Evolutionary conservation across 2,888 invertebrate genomes (phyloP).

Genomic region (Uropetala carovei): DNA sequence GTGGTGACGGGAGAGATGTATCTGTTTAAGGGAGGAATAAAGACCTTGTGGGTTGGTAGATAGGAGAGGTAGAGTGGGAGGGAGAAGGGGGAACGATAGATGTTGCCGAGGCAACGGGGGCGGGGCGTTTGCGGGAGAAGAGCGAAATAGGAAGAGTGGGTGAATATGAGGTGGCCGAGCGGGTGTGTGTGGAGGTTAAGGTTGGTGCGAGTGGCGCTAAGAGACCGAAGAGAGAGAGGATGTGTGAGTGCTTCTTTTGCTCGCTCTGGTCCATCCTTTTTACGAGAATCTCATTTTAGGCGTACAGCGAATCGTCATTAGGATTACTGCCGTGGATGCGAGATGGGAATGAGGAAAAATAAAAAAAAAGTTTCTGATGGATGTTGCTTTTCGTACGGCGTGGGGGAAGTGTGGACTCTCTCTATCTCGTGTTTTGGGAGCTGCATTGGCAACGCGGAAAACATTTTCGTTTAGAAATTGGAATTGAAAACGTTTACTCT

Average conservation of each 20-base stretch:
- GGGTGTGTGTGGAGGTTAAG: constrained; percentile 3
- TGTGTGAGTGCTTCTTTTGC: neutral
- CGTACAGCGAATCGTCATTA: neutral
- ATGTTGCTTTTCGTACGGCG: no score
- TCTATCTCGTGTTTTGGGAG: no score
- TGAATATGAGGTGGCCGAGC: neutral
- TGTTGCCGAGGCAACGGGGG: neutral
- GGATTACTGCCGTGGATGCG: neutral
- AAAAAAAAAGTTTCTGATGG: no score
- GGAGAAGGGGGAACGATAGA: no score
- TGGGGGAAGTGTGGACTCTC: no score
- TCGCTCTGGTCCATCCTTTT: neutral
- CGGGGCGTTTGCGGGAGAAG: neutral
- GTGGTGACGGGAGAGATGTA: neutral
- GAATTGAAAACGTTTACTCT: no score
- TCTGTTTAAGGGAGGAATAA: neutral
- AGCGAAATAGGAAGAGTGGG: neutral
- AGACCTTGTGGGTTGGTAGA: no score
- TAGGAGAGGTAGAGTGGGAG: no score
- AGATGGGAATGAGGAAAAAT: neutral
- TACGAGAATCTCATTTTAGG: constrained; percentile 17
- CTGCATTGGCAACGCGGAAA: no score
- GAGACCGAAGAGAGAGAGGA: neutral
- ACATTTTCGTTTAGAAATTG: no score
- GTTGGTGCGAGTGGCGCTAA: neutral